Conservation (phyloP, 2,888 invertebrate genomes). For the Plemyria rubiginata region DNA sequence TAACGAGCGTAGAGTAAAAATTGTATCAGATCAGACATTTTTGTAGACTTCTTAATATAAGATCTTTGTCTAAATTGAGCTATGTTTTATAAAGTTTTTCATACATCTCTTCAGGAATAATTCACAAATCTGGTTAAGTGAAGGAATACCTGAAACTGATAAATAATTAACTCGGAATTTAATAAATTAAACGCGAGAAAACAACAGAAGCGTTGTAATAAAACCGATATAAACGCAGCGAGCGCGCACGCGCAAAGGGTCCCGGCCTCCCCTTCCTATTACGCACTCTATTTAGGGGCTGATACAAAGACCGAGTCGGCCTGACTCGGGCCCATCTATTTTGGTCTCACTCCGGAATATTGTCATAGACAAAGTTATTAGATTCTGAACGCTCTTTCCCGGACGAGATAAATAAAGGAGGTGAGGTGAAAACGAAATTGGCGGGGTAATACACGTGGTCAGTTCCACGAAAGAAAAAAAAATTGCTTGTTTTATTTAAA, state of each 20-base stretch:
- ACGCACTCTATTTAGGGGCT: slow-evolving; percentile 84
- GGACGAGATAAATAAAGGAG: slow-evolving; percentile 48
- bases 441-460: slow-evolving; percentile 41
- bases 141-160: slow-evolving; percentile 15
- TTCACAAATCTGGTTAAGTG: neutral
- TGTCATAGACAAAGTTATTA: slow-evolving; percentile 76
- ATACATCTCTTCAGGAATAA: neutral
- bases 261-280: slow-evolving; percentile 77
- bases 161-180: slow-evolving; percentile 34
- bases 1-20: neutral
- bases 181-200: slow-evolving; percentile 59
- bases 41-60: neutral
- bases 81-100: neutral
- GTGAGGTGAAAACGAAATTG: slow-evolving; percentile 47
- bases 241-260: slow-evolving; percentile 70
- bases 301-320: slow-evolving; percentile 77
- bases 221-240: slow-evolving; percentile 73
- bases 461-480: neutral
- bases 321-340: slow-evolving; percentile 69
- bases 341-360: slow-evolving; percentile 77
- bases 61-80: neutral
- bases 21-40: neutral
- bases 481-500: neutral
- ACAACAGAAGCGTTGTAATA: slow-evolving; percentile 76
- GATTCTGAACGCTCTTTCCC: slow-evolving; percentile 61